phyloP scores from a whole-genome alignment of 2,113 vertebrate genomes.

The Pangasianodon gigas region DNA sequence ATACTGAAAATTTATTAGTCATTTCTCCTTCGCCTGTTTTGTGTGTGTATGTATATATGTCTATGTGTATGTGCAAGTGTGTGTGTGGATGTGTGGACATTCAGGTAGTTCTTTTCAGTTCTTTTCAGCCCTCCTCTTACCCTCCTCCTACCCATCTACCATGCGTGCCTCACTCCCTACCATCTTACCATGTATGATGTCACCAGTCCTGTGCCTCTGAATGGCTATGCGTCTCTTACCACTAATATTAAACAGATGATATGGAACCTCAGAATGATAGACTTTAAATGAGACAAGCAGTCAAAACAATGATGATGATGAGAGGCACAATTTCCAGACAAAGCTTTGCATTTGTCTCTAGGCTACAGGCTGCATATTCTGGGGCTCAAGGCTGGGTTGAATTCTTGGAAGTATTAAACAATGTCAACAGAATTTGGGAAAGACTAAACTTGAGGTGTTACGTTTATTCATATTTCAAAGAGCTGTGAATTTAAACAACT shows the following conservation, averaged over 20 bases:
- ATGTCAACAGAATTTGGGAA: constrained; percentile 22
- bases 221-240: constrained; percentile 79
- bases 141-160: constrained; percentile 18
- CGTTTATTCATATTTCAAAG: constrained; percentile 11
- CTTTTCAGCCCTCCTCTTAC: not conserved
- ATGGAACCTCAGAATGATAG: constrained; percentile 76
- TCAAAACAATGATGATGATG: constrained; percentile 78
- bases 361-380: constrained; percentile 21
- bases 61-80: not conserved
- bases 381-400: constrained; percentile 2
- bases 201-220: constrained; percentile 76
- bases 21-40: not conserved
- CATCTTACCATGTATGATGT: constrained; percentile 73
- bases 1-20: constrained; percentile 9
- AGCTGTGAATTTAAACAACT: not conserved
- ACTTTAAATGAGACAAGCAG: constrained; percentile 78
- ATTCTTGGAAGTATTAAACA: constrained; percentile 30
- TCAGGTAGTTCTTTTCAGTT: not conserved
- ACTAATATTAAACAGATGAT: constrained; percentile 84
- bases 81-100: not conserved
- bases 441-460: constrained; percentile 10
- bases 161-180: constrained; percentile 59
- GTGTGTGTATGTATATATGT: not conserved
- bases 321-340: constrained; percentile 71
- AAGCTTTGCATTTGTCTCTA: constrained; percentile 50